Evolutionary conservation across 2,113 vertebrate species (phyloP), one percentile per base, ranked within the genome.

Genomic region (Gadus macrocephalus): DNA sequence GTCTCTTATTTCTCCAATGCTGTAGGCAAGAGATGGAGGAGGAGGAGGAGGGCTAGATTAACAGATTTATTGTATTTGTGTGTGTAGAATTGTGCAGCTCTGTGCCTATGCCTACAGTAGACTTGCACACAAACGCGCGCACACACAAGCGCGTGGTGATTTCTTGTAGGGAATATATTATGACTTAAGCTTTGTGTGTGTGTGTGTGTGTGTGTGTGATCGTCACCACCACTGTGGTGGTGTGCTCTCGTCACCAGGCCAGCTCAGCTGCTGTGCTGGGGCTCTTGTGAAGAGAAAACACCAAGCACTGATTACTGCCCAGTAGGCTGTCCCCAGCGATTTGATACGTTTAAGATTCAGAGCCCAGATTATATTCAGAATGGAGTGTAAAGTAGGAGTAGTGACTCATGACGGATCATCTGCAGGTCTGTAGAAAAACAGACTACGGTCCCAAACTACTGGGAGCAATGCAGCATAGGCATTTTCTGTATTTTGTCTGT

Each of bases 1-100:
- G 42, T 49, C 42, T 42, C 38, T 49, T 9, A 49, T 49, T 49
- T 73, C 66, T 61, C 1, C 0, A 67, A 62, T 73, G 74, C 82
- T 78, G 64, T 53, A 67, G 31, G 78, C 67, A 58, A 38, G 62
- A 77, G 72, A 73, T 56, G 66, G 62, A 84, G 79, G 75, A 77
- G 79, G 70, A 76, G 76, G 75, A 71, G 67, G 62, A 61, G 76
- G 59, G 3, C 82, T 86, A 73, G 84, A 81, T 83, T 83, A 85
- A 86, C 81, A 72, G 53, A 73, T 74, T 76, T 76, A 81, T 82
- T 82, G 73, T 77, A 72, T 79, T 80, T 85, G 75, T 59, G 56
- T 22, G 11, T 20, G n/a, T 71, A 80, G 12, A 35, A 35, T 35
- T 35, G 31, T 35, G 31, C 31, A 7, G 31, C 31, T 35, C 31